Base-by-base conservation (phyloP, 1,140 invertebrate genomes). In the Hypothenemus hampei region DNA sequence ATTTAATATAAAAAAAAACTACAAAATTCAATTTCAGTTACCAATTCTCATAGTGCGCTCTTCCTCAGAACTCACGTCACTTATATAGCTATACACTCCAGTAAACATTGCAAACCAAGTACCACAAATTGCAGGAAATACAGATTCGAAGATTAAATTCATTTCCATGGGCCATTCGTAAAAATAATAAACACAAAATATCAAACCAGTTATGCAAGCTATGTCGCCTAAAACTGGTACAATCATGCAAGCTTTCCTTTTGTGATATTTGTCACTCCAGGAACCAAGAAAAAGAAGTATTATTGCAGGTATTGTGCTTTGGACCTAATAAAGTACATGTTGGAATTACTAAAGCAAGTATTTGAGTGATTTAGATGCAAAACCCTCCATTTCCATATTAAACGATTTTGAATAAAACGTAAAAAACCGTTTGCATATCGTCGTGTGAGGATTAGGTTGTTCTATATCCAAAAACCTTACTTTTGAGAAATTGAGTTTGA, bases 41-140 rank as follows among this genome's bases (percentile, higher is more conserved):
- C 55, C 55, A 37, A 79, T 69, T 23, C 80, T 71, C 56, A 81
- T 75, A 2, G 81, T 78, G 19, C 80, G 73, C 60, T 77, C 78
- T 59, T 80, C 75, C 26, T 79, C 72, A 16, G 71, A 73, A 11
- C 78, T 81, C 18, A 79, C 72, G 33, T 76, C 75, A 21, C 50
- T 53, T 60, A 82, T 78, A 57, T 81, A 81, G 69, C 78, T 81
- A 52, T 76, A 81, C 65, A 81, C 75, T 18, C 77, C 80, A 77
- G 81, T 81, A 57, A 81, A 73, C 67, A 81, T 77, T 31, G 79
- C 74, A 49, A 78, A 79, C 62, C 79, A 73, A 53, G 81, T 75
- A 73, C 78, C 59, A 69, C 77, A 77, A 11, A 82, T 61, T 2
- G 77, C 74, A 0, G 78, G 75, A 3, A 80, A 77, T 35, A 82